Base-by-base conservation (phyloP, 2,888 invertebrate genomes). In the Temnothorax unifasciatus region DNA sequence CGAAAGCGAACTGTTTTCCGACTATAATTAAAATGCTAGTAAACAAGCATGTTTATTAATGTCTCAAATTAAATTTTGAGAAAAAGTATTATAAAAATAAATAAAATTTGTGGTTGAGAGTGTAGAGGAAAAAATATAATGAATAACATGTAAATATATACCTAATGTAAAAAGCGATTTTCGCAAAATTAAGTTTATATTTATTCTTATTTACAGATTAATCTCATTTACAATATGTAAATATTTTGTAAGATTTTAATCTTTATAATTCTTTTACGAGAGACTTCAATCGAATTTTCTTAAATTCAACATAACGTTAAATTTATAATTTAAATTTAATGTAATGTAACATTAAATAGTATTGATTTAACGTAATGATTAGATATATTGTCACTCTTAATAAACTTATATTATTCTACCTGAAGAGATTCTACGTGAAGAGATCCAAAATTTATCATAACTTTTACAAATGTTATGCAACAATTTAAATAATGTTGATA, bases 21-120 rank as follows among this genome's bases (percentile, higher is more conserved):
- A 44, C 1, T 34, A 29, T 69, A 69, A 77, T 77, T 69, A 77
- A 77, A 76, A 13, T 25, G 25, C 9, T 11, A 34, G 50, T 38
- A 66, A 76, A 66, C 18, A 66, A 66, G n/a, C 3, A 21, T 47
- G n/a, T 64, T 77, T 41, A 41, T 77, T 41, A 68, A 54, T 15
- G 41, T n/a, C 29, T 29, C 3, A 29, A 29, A 29, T 29, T 29
- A 52, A 77, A n/a, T 54, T 68, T 41, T 18, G 13, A 18, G 54
- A 64, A 21, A 68, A 29, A 29, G 3, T 3, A 29, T 29, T 2
- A 11, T 44, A 11, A 66, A 50, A 21, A 21, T 34, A 34, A 18
- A 66, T 44, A 47, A 29, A 63, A 38, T 25, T 64, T 9, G 2
- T 1, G 0, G 0, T 34, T 11, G 6, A 34, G 50, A 15, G 38